Conservation (phyloP, 2,113 vertebrate genomes). For the Mirza zaza region DNA sequence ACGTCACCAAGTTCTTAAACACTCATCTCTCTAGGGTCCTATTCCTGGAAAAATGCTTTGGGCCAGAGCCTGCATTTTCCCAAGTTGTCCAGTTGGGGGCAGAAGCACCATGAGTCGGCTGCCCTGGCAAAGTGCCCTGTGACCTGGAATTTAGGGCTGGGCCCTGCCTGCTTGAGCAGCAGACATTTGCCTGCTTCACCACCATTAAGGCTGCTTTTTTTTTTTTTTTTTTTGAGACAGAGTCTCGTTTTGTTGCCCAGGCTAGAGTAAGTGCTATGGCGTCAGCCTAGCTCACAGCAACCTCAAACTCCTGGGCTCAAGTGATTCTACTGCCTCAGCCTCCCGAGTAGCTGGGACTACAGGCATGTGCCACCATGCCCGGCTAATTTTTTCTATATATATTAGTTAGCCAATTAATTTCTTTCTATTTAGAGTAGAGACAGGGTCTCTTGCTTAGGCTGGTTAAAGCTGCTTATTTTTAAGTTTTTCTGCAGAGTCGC, state of each 20-base stretch:
- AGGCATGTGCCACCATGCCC: too few species aligned
- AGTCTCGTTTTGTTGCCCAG: too few species aligned
- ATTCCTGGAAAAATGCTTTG: neutral
- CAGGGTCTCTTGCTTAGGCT: too few species aligned
- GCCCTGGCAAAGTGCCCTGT: neutral
- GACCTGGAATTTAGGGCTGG: conserved; percentile 48
- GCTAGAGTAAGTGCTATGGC: too few species aligned
- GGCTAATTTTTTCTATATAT: too few species aligned
- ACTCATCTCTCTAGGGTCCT: neutral
- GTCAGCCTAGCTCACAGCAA: too few species aligned
- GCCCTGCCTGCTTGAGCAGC: neutral
- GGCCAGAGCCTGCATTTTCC: conserved; percentile 6
- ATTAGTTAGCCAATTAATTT: too few species aligned
- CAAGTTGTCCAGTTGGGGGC: conserved; percentile 35
- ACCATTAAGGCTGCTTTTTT: conserved; percentile 32
- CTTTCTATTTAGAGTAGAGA: too few species aligned
- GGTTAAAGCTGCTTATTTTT: conserved; percentile 41
- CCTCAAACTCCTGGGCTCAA: too few species aligned
- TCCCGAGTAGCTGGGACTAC: too few species aligned
- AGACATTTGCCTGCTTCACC: conserved; percentile 22
- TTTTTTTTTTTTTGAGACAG: neutral
- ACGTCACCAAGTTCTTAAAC: neutral
- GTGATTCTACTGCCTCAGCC: too few species aligned
- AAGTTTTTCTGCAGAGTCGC: conserved; percentile 29
- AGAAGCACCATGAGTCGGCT: conserved; percentile 9